A percentile compares a stretch with the other conserved stretches of the same genome.
Conservation (phyloP, 53 echinoderm and acorn worm species). For the Astropecten irregularis region DNA sequence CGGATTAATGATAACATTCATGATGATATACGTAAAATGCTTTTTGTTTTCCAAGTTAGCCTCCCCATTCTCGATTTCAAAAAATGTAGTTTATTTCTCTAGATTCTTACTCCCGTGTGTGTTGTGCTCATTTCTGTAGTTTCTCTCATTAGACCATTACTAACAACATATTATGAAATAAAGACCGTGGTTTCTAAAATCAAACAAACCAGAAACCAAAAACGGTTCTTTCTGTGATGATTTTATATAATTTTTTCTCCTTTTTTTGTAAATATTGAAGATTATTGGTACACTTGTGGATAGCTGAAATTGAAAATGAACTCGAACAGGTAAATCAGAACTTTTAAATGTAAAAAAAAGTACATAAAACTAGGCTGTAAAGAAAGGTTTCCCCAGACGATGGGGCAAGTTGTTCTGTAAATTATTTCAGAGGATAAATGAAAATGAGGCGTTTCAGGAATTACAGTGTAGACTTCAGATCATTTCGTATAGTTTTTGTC, state of each 20-base stretch:
- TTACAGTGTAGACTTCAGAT: neutral
- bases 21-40: no score
- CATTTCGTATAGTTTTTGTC: neutral
- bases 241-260: slow-evolving; percentile 4
- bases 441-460: slow-evolving; percentile 13
- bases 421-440: slow-evolving; percentile 10
- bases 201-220: no score
- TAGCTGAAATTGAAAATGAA: slow-evolving; percentile 41
- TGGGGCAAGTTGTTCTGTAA: slow-evolving; percentile 20
- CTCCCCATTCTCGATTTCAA: no score
- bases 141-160: slow-evolving; percentile 12
- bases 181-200: neutral
- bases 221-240: slow-evolving; percentile 25
- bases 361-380: slow-evolving; percentile 24
- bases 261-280: slow-evolving; percentile 20
- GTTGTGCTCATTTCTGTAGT: slow-evolving; percentile 31
- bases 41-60: no score
- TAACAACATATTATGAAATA: slow-evolving; percentile 13
- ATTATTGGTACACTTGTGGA: slow-evolving; percentile 45
- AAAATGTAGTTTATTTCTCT: slow-evolving; percentile 5
- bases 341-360: neutral
- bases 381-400: neutral
- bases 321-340: slow-evolving; percentile 11
- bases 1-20: no score
- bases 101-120: slow-evolving; percentile 30